A percentile compares a stretch with the other conserved stretches of the same genome.
Conservation (phyloP, 35 echinoderm and acorn worm genomes). For the Antedon bifida region DNA sequence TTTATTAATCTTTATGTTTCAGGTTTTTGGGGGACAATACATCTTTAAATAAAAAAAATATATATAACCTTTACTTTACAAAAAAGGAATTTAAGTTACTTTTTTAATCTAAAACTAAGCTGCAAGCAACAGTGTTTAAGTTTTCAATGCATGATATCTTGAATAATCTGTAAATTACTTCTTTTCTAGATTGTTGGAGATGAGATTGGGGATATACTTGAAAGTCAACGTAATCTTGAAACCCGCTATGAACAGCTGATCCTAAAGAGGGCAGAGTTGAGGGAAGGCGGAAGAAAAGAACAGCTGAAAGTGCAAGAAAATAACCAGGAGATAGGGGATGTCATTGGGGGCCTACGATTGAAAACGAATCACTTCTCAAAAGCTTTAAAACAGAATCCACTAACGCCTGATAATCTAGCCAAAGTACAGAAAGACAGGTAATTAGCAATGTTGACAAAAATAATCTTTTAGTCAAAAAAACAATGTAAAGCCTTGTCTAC, state of each 20-base stretch:
- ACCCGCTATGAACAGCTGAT: slow-evolving; percentile 76
- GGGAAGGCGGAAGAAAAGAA: slow-evolving; percentile 50
- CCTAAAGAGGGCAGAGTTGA: slow-evolving; percentile 49
- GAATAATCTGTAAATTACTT: background rate
- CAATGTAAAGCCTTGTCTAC: too few species aligned
- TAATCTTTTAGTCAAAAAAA: too few species aligned
- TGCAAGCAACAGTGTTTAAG: too few species aligned
- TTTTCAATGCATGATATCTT: too few species aligned
- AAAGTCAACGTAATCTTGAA: slow-evolving; percentile 78
- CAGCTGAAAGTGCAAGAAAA: slow-evolving; percentile 27
- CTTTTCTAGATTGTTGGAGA: slow-evolving; percentile 81
- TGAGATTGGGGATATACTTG: slow-evolving; percentile 81
- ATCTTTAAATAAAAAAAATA: too few species aligned
- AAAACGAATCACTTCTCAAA: slow-evolving; percentile 71
- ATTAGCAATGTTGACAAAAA: background rate
- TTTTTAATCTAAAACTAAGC: too few species aligned
- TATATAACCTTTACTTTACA: too few species aligned
- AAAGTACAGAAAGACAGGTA: slow-evolving; percentile 95
- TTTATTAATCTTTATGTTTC: too few species aligned
- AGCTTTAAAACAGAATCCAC: slow-evolving; percentile 82
- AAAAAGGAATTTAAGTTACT: too few species aligned
- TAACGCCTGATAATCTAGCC: slow-evolving; percentile 74
- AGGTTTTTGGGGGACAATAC: too few species aligned
- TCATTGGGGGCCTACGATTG: slow-evolving; percentile 63
- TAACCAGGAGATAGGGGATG: slow-evolving; percentile 54